Conservation (phyloP, 2,888 invertebrate species). For the Phengaris arion region DNA sequence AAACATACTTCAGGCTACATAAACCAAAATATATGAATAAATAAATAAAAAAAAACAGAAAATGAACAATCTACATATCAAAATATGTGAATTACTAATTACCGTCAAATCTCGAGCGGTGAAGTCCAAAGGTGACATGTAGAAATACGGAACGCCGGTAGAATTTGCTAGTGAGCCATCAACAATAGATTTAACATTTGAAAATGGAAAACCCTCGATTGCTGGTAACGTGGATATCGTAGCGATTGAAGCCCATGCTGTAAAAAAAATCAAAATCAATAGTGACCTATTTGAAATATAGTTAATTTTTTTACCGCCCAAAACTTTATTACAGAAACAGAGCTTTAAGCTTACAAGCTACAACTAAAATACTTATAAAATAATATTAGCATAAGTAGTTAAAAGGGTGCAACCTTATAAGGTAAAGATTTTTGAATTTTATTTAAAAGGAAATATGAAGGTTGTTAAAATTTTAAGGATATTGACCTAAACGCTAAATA, state of each 20-base stretch:
- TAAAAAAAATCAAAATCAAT: neutral
- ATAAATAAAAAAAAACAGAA: no score
- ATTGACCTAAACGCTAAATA: no score
- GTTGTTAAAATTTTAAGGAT: neutral
- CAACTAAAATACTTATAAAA: neutral
- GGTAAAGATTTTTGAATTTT: neutral
- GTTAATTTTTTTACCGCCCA: no score
- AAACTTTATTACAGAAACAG: no score
- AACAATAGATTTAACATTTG: constrained; percentile 83
- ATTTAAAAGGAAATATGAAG: neutral
- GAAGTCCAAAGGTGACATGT: constrained; percentile 85
- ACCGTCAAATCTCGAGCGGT: constrained; percentile 84
- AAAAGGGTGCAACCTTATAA: neutral
- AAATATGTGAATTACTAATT: constrained; percentile 43
- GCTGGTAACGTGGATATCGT: constrained; percentile 82
- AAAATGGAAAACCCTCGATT: constrained; percentile 83
- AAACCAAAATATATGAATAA: no score
- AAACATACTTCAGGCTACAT: no score
- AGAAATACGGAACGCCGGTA: constrained; percentile 86
- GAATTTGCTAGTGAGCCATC: constrained; percentile 84
- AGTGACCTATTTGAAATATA: neutral
- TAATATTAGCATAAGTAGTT: neutral
- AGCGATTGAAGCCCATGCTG: constrained; percentile 86
- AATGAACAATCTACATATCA: neutral
- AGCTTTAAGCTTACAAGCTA: neutral